Evolutionary conservation across 1,140 invertebrate genomes (phyloP), one percentile per base, ranked within the genome.

Genomic region (Polypedilum vanderplanki): DNA sequence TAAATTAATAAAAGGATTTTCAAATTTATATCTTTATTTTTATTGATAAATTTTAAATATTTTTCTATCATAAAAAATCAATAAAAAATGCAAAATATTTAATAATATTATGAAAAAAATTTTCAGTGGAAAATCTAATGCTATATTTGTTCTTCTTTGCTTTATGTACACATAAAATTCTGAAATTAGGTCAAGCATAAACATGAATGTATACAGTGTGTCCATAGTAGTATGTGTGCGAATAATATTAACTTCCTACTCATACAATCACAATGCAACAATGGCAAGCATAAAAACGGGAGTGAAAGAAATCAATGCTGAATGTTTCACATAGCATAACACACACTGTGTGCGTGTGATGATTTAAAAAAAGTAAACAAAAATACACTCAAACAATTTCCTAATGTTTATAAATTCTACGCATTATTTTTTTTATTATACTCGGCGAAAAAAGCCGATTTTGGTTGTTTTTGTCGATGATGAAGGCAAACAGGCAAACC

Each of bases 151-250:
- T 33, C 24, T 33, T 33, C 24, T 33, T 33, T 33, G 24, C 24
- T 33, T 33, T 57, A 3, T 12, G n/a, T 57, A 57, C 12, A 57
- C 46, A 57, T n/a, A n/a, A 57, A 57, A 57, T 57, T 57, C 46
- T n/a, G 46, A 57, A 57, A 57, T 57, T 57, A 57, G 46, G 46
- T 57, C 46, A 57, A 57, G 46, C 46, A 57, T 57, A 57, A 57
- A 57, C 15, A 57, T 57, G n/a, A 57, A 57, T 57, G 46, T 57
- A 3, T 57, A 57, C 10, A 15, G 15, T 1, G 24, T 33, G 2
- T n/a, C 1, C 24, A 33, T 33, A 33, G 24, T 33, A 3, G 24
- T 33, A 5, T 57, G 46, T 9, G 15, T 46, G 41, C n/a, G n/a
- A n/a, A n/a, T 57, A 57, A 57, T n/a, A 57, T 57, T 57, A 57